Evolutionary conservation across 2,113 vertebrate species (phyloP).

Genomic region (Pelmatolapia mariae): DNA sequence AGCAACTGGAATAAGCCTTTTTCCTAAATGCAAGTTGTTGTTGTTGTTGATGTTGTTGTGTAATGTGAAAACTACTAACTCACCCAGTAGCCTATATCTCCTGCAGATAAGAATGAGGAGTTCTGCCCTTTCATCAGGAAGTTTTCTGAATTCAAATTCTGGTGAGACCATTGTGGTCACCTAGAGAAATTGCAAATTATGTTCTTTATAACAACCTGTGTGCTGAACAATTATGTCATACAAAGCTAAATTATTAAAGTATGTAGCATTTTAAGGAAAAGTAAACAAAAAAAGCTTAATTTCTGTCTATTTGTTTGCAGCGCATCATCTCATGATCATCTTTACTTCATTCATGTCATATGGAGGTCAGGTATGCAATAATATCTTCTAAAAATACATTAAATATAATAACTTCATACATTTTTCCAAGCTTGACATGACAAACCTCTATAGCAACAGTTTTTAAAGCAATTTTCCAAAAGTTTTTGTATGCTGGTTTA

Average conservation of each 20-base stretch:
- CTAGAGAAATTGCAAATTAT: not conserved
- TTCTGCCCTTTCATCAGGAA: constrained; percentile 97
- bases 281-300: not conserved
- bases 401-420: not conserved
- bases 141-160: constrained; percentile 98
- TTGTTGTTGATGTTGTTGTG: too few species aligned
- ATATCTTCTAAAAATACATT: not conserved
- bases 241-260: not conserved
- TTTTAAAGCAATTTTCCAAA: too few species aligned
- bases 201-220: not conserved
- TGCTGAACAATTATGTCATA: not conserved
- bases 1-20: too few species aligned
- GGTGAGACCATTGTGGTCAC: constrained; percentile 71
- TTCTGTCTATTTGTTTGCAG: not conserved
- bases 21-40: too few species aligned
- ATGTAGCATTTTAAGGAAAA: not conserved
- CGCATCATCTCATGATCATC: not conserved
- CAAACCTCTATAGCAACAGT: too few species aligned
- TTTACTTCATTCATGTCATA: not conserved
- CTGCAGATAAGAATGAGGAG: constrained; percentile 94
- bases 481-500: too few species aligned
- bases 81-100: not conserved
- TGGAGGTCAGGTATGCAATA: not conserved
- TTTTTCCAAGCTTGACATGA: too few species aligned
- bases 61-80: not conserved